Conservation (phyloP, 2,797 vertebrate species). For the Pteropus rufus region DNA sequence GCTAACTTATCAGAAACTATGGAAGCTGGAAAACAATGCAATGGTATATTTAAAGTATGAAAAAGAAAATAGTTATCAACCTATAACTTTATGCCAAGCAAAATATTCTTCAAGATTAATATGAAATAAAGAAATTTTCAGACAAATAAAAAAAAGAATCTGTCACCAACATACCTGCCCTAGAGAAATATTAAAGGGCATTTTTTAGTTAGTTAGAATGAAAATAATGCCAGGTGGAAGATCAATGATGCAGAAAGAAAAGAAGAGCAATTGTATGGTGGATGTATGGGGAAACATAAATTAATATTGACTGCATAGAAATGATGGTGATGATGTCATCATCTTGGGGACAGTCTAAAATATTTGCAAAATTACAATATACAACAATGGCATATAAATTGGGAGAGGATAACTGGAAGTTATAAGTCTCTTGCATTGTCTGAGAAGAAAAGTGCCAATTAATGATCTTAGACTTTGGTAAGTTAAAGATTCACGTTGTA, state of each 20-base stretch:
- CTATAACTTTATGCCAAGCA: not conserved
- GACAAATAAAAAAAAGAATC: not conserved
- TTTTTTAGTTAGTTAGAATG: slow-evolving; percentile 15
- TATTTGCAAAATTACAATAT: not conserved
- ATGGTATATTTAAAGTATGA: not conserved
- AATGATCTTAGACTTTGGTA: not conserved
- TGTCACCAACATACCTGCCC: not conserved
- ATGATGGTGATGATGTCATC: not conserved
- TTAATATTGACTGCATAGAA: not conserved
- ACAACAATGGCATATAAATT: not conserved
- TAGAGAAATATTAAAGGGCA: not conserved
- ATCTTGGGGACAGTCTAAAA: not conserved
- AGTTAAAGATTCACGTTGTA: not conserved
- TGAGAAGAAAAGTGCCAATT: not conserved
- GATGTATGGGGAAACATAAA: not conserved
- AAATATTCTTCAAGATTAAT: slow-evolving; percentile 13
- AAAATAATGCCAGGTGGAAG: not conserved
- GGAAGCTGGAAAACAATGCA: not conserved
- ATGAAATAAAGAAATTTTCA: not conserved
- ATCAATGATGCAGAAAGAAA: not conserved
- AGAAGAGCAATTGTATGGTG: not conserved
- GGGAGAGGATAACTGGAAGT: not conserved
- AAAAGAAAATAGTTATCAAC: not conserved
- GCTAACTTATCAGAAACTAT: slow-evolving; percentile 27
- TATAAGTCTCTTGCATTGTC: not conserved